A percentile compares a stretch with the other conserved stretches of the same genome.
Evolutionary conservation across 2,797 vertebrate species (phyloP).

Genomic region (Anniella stebbinsi): DNA sequence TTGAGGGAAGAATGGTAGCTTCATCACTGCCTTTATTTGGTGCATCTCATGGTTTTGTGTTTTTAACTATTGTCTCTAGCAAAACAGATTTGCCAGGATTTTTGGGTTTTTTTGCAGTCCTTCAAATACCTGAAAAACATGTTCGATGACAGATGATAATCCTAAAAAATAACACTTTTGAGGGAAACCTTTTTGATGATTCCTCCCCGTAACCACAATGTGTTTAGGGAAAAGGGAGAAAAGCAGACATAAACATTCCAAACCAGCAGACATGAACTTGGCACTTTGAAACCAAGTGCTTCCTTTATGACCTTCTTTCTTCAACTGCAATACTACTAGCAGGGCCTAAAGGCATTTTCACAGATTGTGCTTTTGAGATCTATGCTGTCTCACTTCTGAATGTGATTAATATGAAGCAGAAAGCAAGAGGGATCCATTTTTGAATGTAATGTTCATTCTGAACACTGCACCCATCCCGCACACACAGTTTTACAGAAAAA

Average conservation of each 20-base stretch:
- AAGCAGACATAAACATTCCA: background rate
- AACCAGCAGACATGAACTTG: background rate
- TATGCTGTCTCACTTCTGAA: background rate
- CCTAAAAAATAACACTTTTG: too few species aligned
- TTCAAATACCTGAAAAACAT: too few species aligned
- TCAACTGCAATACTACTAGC: background rate
- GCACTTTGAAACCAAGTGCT: background rate
- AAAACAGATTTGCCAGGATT: background rate
- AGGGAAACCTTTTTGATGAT: background rate
- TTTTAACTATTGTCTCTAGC: background rate
- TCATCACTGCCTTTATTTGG: too few species aligned
- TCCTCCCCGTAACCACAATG: background rate
- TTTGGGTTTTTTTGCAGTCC: too few species aligned
- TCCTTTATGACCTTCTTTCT: background rate
- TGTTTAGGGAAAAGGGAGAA: background rate
- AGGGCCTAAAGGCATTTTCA: background rate
- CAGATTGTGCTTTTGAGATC: background rate
- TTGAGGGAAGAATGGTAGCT: too few species aligned
- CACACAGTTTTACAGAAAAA: too few species aligned
- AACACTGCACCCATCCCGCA: too few species aligned
- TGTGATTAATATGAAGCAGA: too few species aligned
- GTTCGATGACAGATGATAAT: too few species aligned
- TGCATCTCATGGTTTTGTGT: background rate
- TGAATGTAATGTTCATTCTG: too few species aligned
- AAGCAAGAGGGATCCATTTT: too few species aligned